These are phyloP conservation scores for Odontophorus gujanensis DNA, from an alignment of 2,113 vertebrate genomes.

Conservation along the genomic window DNA sequence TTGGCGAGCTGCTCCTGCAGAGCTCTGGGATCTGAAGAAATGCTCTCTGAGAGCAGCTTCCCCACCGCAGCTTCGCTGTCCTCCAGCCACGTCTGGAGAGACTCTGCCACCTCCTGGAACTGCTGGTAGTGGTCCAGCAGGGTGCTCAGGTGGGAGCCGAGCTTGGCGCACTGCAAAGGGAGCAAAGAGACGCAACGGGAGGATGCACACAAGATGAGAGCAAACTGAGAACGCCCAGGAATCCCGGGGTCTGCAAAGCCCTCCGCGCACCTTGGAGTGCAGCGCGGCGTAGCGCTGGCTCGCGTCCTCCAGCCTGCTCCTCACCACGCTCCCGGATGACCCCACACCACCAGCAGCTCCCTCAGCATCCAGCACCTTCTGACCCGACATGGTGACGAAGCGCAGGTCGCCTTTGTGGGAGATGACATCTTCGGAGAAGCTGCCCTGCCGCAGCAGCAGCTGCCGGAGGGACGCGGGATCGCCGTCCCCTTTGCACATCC, in stretches of 20 bases:
- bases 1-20: conserved; percentile 85
- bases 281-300: conserved; percentile 86
- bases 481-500: conserved; percentile 75
- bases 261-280: conserved; percentile 84
- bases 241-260: not conserved
- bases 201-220: not conserved
- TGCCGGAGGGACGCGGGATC: conserved; percentile 78
- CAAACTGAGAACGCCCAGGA: not conserved
- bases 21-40: conserved; percentile 83
- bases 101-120: conserved; percentile 88
- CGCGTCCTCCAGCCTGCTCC: conserved; percentile 86
- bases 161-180: conserved; percentile 82
- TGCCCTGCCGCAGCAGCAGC: conserved; percentile 74
- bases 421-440: conserved; percentile 92
- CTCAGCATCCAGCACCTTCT: conserved; percentile 91
- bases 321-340: conserved; percentile 81
- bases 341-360: conserved; percentile 60
- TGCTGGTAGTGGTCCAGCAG: conserved; percentile 90
- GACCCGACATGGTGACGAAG: conserved; percentile 94
- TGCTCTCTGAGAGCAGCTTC: conserved; percentile 79
- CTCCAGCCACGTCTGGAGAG: conserved; percentile 87
- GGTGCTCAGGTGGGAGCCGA: conserved; percentile 86
- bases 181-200: fast-evolving
- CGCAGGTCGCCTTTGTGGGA: conserved; percentile 97
- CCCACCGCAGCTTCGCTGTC: conserved; percentile 81